These are phyloP conservation scores for Camponotus floridanus DNA, from an alignment of 1,140 invertebrate genomes.

Conservation along the genomic window DNA sequence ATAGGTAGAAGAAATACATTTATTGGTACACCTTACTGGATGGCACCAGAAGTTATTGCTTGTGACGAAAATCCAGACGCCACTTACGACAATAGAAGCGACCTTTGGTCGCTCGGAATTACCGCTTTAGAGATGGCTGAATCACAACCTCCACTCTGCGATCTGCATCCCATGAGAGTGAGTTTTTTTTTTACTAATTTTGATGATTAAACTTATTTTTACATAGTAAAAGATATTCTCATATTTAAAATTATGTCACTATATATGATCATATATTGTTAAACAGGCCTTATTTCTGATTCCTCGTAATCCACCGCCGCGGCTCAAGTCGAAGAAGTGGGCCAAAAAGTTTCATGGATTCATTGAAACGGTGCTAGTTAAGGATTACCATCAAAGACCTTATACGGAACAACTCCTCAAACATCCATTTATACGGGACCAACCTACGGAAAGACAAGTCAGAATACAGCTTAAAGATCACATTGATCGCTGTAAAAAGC, in stretches of 20 bases:
- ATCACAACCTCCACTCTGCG: conserved; percentile 99
- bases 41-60: conserved; percentile 99
- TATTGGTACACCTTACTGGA: conserved; percentile 99
- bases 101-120: conserved; percentile 99
- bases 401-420: conserved; percentile 99
- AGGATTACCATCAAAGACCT: conserved; percentile 99
- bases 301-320: conserved; percentile 98
- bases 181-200: conserved; percentile 59
- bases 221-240: not conserved
- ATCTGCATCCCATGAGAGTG: conserved; percentile 99
- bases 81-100: conserved; percentile 99
- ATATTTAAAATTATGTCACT: conserved; percentile 24
- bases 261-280: not conserved
- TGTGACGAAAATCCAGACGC: conserved; percentile 99
- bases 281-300: conserved; percentile 96
- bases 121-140: conserved; percentile 99
- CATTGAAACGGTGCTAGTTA: conserved; percentile 96
- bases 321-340: conserved; percentile 99
- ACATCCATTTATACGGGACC: conserved; percentile 99
- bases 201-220: not conserved
- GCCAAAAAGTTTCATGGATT: conserved; percentile 97
- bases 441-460: conserved; percentile 98
- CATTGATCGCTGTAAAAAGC: conserved; percentile 98
- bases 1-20: conserved; percentile 99
- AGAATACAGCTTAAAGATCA: conserved; percentile 99